Percentiles rank a stretch among this genome's conserved stretches.
Evolutionary conservation across 2,113 vertebrate species (phyloP).

Genomic region (Syrrhaptes paradoxus): DNA sequence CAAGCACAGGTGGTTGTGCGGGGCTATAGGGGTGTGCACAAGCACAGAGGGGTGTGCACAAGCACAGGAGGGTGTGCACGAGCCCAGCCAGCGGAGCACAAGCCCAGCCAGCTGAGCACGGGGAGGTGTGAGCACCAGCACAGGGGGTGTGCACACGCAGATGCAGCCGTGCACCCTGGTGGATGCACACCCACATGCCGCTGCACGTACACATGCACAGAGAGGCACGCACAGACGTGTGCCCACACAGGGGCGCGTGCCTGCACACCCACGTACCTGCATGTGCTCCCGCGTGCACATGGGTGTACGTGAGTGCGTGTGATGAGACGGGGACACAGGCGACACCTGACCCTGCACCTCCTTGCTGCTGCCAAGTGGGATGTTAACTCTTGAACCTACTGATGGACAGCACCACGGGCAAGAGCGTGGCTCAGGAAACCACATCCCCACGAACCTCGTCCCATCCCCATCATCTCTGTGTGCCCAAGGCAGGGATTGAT

Average conservation of each 20-base stretch:
- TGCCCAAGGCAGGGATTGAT: not conserved
- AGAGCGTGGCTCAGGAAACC: not conserved
- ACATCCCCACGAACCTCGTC: accelerated
- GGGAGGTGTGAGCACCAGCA: too few relatives aligned
- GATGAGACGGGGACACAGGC: not conserved
- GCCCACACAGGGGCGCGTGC: accelerated
- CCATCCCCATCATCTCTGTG: not conserved
- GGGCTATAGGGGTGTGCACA: not conserved
- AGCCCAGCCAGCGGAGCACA: too few relatives aligned
- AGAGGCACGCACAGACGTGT: accelerated
- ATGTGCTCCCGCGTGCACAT: accelerated
- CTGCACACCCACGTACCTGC: accelerated
- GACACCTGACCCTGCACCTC: accelerated
- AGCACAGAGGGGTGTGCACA: not conserved
- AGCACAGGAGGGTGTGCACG: not conserved
- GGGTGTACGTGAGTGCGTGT: too few relatives aligned
- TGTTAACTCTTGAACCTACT: not conserved
- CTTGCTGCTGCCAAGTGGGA: not conserved
- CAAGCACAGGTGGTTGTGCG: too few relatives aligned
- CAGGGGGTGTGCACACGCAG: not conserved
- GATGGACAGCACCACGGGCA: accelerated
- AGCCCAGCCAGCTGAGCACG: too few relatives aligned
- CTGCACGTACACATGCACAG: not conserved
- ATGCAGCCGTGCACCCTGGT: accelerated
- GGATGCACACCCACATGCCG: accelerated